A percentile compares a stretch with the other conserved stretches of the same genome.
phyloP scores from a whole-genome alignment of 2,797 vertebrate species.

The Nyctibius grandis region DNA sequence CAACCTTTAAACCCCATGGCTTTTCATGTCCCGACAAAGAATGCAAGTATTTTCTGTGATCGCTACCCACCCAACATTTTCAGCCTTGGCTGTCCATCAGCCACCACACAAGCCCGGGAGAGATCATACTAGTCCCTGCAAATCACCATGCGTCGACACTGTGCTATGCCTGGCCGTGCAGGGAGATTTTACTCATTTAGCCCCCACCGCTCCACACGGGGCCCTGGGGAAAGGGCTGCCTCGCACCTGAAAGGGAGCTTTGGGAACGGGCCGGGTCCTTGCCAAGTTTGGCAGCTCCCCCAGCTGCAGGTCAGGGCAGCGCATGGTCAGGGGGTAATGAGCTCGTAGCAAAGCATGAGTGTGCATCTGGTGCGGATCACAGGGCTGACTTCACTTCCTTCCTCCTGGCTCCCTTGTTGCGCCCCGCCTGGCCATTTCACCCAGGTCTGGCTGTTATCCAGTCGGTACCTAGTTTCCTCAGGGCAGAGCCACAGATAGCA shows the following conservation, averaged over 20 bases:
- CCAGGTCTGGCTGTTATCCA: background rate
- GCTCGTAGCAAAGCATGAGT: background rate
- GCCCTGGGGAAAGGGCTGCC: background rate
- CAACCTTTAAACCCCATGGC: background rate
- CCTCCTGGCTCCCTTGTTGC: background rate
- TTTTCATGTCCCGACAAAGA: background rate
- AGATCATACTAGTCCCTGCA: background rate
- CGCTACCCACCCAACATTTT: background rate
- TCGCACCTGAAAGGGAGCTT: accelerated
- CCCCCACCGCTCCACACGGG: accelerated
- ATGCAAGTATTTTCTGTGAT: background rate
- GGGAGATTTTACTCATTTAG: too few relatives aligned
- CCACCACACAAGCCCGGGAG: accelerated
- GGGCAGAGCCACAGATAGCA: background rate
- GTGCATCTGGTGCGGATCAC: constrained; percentile 5
- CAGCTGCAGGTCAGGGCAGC: background rate
- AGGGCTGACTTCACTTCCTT: constrained; percentile 13
- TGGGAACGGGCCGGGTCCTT: accelerated
- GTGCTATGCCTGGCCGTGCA: accelerated
- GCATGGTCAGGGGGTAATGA: background rate
- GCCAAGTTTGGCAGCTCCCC: background rate
- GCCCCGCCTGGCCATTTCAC: background rate
- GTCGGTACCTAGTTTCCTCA: background rate
- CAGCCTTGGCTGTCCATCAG: background rate
- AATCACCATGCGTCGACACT: accelerated